Evolutionary conservation across 2,113 vertebrate species (phyloP), one percentile per base, ranked within the genome.

Genomic region (Tympanuchus pallidicinctus): DNA sequence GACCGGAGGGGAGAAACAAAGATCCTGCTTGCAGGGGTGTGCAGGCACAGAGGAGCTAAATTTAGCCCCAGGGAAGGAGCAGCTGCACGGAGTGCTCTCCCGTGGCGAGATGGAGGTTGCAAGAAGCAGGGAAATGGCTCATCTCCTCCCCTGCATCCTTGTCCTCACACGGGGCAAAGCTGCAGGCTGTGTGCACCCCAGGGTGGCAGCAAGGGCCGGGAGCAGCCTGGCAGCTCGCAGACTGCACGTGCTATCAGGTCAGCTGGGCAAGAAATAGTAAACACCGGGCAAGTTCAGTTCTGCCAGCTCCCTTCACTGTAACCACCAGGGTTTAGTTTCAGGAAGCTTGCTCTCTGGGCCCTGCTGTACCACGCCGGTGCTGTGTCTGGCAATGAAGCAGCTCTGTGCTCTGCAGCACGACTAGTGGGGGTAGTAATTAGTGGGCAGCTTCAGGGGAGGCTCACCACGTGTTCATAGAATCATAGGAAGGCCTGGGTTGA

Each of bases 31-130:
- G 85, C 69, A 48, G 76, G 57, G 73, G 82, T 61, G 50, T 86
- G 70, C 71, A 81, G 72, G 67, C 86, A 76, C 76, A 91, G 91
- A 67, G 76, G 36, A 56, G 34, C 92, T 97, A 97, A 96, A 96
- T 96, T 97, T 96, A 97, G 86, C 56, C 48, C 36, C 61, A 52
- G 67, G 50, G 73, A 89, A 96, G 82, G 82, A 94, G 71, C 91
- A 96, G 90, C 89, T 88, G 93, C 1, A 6, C 48, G 50, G 32
- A 2, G 2, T 77, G n/a, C 54, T 92, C 24, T 32, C 34, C 50
- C 3, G 1, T 59, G 60, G 76, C 1, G 12, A 94, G 92, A 82
- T 25, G n/a, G 77, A 42, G 82, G 80, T 71, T 66, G 56, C 65
- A 61, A 85, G 34, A 66, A 86, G 89, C 20, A 60, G 36, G 38